Conservation (phyloP, 2,797 vertebrate species). For the Notoglanidium macrostoma region DNA sequence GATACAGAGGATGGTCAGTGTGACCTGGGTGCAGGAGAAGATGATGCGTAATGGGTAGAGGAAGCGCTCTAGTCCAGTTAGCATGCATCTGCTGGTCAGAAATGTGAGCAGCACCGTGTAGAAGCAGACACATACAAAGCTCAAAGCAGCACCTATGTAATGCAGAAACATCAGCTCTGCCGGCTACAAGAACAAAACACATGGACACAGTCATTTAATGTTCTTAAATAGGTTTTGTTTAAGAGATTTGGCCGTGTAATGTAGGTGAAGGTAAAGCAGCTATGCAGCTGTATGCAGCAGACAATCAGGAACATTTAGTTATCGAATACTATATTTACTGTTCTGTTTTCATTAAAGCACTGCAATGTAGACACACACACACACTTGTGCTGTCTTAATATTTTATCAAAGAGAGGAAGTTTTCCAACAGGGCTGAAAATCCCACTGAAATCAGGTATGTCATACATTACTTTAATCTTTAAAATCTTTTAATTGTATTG, state of each 20-base stretch:
- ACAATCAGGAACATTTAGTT: background rate
- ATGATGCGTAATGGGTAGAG: constrained; percentile 70
- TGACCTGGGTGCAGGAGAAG: constrained; percentile 64
- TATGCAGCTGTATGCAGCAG: background rate
- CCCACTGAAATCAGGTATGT: background rate
- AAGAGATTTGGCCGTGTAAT: background rate
- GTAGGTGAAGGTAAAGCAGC: background rate
- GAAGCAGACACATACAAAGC: constrained; percentile 74
- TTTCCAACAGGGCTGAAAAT: background rate
- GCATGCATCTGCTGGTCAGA: constrained; percentile 69
- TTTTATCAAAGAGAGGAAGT: background rate
- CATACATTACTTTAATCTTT: background rate
- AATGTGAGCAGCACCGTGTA: constrained; percentile 72
- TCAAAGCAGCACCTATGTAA: constrained; percentile 75
- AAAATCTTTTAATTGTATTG: background rate
- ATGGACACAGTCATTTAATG: background rate
- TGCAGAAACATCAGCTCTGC: constrained; percentile 65
- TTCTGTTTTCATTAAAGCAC: background rate
- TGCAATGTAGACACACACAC: background rate
- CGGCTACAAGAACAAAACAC: constrained; percentile 63
- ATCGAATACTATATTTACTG: background rate
- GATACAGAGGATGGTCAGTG: constrained; percentile 78
- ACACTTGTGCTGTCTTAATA: constrained; percentile 1
- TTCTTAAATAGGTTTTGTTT: background rate
- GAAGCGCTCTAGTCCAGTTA: constrained; percentile 69